Conservation (phyloP, 2,888 invertebrate genomes). For the Cremastobaeus sp. region DNA sequence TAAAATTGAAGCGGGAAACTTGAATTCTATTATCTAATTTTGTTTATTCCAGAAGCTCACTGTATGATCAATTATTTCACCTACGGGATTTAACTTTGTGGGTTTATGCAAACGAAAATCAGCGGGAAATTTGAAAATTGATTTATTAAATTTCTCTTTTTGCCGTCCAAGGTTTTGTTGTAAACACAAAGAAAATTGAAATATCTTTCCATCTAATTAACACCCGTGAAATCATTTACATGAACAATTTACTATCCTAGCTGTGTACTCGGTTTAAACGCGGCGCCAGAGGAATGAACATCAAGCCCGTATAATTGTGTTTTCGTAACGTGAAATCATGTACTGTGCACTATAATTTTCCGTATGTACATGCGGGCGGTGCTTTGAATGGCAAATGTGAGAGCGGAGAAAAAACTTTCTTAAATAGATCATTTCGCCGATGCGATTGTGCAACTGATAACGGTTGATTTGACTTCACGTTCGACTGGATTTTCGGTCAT, state of each 20-base stretch:
- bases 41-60: too few species aligned
- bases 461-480: slow-evolving; percentile 4
- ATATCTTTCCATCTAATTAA: background rate
- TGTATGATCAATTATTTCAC: too few species aligned
- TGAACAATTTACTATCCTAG: background rate
- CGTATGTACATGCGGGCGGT: slow-evolving; percentile 17
- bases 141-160: too few species aligned
- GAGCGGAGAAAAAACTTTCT: background rate
- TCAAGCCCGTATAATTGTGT: slow-evolving; percentile 34
- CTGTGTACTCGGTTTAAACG: slow-evolving; percentile 3
- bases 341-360: slow-evolving; percentile 24
- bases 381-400: background rate
- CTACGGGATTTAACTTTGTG: too few species aligned
- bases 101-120: too few species aligned
- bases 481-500: background rate
- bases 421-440: slow-evolving; percentile 3
- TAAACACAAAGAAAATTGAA: background rate
- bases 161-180: too few species aligned
- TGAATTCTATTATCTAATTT: too few species aligned
- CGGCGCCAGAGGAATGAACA: slow-evolving; percentile 16
- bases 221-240: background rate
- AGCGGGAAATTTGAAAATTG: too few species aligned
- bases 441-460: background rate
- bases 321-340: slow-evolving; percentile 36
- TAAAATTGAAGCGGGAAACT: too few species aligned